These are phyloP conservation scores for Falco peregrinus DNA, from an alignment of 2,797 vertebrate species.

Conservation along the genomic window DNA sequence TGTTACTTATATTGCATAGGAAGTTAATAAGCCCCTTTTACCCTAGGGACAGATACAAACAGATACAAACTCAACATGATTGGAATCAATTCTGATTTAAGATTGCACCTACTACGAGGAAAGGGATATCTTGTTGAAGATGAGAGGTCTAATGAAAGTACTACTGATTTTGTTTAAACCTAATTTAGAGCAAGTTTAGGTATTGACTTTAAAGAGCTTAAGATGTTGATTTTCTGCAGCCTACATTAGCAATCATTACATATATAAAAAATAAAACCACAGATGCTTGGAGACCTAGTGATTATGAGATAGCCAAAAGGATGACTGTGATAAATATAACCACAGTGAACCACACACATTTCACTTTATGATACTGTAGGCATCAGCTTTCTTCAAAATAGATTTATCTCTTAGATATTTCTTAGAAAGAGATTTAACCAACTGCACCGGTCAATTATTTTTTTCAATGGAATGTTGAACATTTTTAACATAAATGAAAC, in stretches of 20 bases:
- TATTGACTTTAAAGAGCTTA: not conserved
- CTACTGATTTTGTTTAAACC: not conserved
- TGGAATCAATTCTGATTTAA: slow-evolving; percentile 36
- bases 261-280: not conserved
- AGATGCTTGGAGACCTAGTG: not conserved
- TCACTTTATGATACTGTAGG: not conserved
- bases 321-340: not conserved
- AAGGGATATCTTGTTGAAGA: not conserved
- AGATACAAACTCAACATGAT: not conserved
- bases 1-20: not conserved
- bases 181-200: not conserved
- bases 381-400: not conserved
- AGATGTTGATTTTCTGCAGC: not conserved
- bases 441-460: not conserved
- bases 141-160: not conserved
- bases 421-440: not conserved
- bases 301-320: not conserved
- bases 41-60: not conserved
- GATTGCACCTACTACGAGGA: not conserved
- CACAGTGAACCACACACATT: not conserved
- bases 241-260: not conserved
- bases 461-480: not conserved
- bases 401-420: not conserved
- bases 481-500: not conserved
- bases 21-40: not conserved